Base-by-base conservation (phyloP, 2,888 invertebrate species). In the Protonemura montana region DNA sequence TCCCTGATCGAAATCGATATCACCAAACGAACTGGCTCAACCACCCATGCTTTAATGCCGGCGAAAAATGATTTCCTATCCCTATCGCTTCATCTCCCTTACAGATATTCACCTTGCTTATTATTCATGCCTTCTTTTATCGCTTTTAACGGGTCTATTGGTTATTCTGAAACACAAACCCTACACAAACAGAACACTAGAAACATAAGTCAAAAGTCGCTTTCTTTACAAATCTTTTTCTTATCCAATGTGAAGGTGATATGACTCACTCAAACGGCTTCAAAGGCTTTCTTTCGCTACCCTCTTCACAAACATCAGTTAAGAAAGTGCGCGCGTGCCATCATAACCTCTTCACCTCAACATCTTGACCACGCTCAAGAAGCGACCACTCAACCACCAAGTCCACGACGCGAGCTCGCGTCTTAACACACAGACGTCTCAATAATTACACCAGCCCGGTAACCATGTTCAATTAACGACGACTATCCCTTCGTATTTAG, bases 401-500 rank as follows among this genome's bases (percentile, higher is more conserved):
- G 59, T 59, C 13, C 59, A 59, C 21, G 16, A 16, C 59, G 59
- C 41, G 5, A n/a, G 41, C 41, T 41, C 16, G 16, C 59, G 59
- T 21, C 59, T 13, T 1, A 21, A 21, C 13, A 2, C 35, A 10
- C 59, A 7, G 16, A 59, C 59, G 59, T 59, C 59, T 59, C 59
- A 59, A 59, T 59, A 59, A 59, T 59, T 59, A 59, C 78, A 78
- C 21, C 30, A 7, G 26, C 27, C 26, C 21, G 76, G 84, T 84
- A 25, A 59, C 84, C 84, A 84, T 76, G 59, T 84, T 84, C 59
- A 84, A 84, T 84, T 84, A 84, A 59, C 59, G 86, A 81, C 86
- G 86, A 82, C 86, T 82, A 86, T 81, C 82, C 86, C 82, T 86
- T 42, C 82, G 82, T 82, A 86, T 89, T 90, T 89, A 89, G 89